Percentiles rank a stretch among this genome's conserved stretches.
These are phyloP conservation scores for Glyphotaelius pellucidus DNA, from an alignment of 2,888 invertebrate genomes.

Conservation along the genomic window DNA sequence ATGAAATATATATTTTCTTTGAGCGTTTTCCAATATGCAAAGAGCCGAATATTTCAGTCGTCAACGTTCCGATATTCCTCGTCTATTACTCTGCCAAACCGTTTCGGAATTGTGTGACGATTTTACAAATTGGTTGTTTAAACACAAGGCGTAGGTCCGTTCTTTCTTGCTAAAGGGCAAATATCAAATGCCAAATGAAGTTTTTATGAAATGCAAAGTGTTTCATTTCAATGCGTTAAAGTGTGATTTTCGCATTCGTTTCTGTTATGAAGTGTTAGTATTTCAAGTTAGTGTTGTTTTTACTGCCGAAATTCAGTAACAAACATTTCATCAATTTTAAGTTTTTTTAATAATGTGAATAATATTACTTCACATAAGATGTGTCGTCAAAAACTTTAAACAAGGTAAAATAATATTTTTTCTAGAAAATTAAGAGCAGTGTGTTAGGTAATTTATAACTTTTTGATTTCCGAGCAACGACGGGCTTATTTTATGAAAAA, in stretches of 20 bases:
- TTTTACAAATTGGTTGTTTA: conserved; percentile 49
- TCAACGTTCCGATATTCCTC: conserved; percentile 36
- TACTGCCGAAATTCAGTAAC: background rate
- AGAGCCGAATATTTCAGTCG: conserved; percentile 40
- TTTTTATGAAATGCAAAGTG: conserved; percentile 20
- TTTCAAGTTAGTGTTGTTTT: background rate
- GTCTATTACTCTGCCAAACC: conserved; percentile 33
- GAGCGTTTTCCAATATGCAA: conserved; percentile 49
- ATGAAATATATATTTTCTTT: conserved; percentile 25
- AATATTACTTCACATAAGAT: background rate
- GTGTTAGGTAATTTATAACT: no score
- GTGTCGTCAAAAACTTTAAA: no score
- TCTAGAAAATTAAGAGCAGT: background rate
- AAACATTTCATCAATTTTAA: background rate
- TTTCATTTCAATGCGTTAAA: conserved; percentile 11
- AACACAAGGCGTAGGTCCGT: conserved; percentile 25
- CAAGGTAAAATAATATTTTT: background rate
- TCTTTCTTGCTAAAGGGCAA: conserved; percentile 16
- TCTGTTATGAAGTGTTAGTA: background rate
- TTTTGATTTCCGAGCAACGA: background rate
- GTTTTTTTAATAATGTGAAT: background rate
- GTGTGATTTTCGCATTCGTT: conserved; percentile 8
- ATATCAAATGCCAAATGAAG: conserved; percentile 33
- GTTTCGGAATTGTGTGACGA: conserved; percentile 48
- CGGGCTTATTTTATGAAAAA: background rate